Conservation (phyloP, 1,140 invertebrate species). For the Philaenus spumarius region DNA sequence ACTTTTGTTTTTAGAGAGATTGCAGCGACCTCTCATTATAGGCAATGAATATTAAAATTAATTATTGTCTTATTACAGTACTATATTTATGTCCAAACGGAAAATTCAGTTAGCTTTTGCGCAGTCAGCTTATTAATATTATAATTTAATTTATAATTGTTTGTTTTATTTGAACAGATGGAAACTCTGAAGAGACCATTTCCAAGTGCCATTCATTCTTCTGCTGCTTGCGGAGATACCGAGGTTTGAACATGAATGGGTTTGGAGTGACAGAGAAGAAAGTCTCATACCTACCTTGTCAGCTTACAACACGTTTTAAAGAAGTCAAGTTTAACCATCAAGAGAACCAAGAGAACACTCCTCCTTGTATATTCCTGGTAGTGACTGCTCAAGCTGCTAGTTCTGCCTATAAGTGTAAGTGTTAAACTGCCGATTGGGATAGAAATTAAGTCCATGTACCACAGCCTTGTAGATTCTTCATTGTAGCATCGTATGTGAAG, state of each 20-base stretch:
- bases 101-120: too few relatives aligned
- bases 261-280: constrained; percentile 52
- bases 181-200: too few relatives aligned
- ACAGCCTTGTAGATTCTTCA: too few relatives aligned
- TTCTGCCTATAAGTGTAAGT: constrained; percentile 67
- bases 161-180: not conserved
- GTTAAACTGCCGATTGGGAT: too few relatives aligned
- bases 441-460: too few relatives aligned
- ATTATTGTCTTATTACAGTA: too few relatives aligned
- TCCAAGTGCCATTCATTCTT: constrained; percentile 30
- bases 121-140: too few relatives aligned
- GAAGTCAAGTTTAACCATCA: constrained; percentile 41
- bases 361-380: constrained; percentile 49
- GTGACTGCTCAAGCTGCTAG: constrained; percentile 62
- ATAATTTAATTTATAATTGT: not conserved
- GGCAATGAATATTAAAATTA: too few relatives aligned
- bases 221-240: constrained; percentile 48
- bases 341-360: constrained; percentile 24
- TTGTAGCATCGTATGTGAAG: too few relatives aligned
- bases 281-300: constrained; percentile 63
- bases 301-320: constrained; percentile 60
- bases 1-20: too few relatives aligned
- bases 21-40: too few relatives aligned
- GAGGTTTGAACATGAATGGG: constrained; percentile 45
- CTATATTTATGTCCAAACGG: too few relatives aligned